These are phyloP conservation scores for Oriolus oriolus DNA, from an alignment of 2,113 vertebrate species.

Conservation along the genomic window DNA sequence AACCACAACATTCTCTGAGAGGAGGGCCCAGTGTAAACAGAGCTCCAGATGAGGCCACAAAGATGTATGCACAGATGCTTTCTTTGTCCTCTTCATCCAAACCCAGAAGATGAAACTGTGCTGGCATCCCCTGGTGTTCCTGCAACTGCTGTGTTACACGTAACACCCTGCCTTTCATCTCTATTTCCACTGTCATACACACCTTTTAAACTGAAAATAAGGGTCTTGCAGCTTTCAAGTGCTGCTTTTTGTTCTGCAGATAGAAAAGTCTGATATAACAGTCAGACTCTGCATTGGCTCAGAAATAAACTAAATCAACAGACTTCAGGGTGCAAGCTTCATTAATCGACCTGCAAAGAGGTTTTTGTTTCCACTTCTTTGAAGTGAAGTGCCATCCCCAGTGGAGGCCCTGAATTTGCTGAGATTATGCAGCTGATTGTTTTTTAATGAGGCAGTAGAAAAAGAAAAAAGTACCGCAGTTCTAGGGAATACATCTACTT, in stretches of 20 bases:
- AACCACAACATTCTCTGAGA: conserved; percentile 23
- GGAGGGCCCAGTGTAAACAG: background rate
- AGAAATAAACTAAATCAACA: background rate
- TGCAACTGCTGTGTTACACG: background rate
- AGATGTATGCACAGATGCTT: background rate
- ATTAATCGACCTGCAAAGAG: background rate
- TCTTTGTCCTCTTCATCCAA: background rate
- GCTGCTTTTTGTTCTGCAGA: background rate
- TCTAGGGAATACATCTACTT: background rate
- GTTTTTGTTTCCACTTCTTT: background rate
- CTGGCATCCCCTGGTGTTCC: background rate
- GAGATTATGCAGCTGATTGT: background rate
- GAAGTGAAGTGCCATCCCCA: background rate
- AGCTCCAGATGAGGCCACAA: conserved; percentile 6
- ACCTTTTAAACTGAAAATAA: background rate
- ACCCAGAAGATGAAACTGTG: background rate
- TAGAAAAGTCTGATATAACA: background rate
- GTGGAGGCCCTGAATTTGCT: background rate
- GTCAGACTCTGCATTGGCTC: background rate
- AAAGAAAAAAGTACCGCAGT: background rate
- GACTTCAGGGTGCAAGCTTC: background rate
- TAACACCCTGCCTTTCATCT: background rate
- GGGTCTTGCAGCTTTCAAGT: background rate
- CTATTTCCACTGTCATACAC: background rate
- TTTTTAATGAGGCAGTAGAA: background rate